Evolutionary conservation across 2,113 vertebrate genomes (phyloP).

Genomic region (Microcebus murinus): DNA sequence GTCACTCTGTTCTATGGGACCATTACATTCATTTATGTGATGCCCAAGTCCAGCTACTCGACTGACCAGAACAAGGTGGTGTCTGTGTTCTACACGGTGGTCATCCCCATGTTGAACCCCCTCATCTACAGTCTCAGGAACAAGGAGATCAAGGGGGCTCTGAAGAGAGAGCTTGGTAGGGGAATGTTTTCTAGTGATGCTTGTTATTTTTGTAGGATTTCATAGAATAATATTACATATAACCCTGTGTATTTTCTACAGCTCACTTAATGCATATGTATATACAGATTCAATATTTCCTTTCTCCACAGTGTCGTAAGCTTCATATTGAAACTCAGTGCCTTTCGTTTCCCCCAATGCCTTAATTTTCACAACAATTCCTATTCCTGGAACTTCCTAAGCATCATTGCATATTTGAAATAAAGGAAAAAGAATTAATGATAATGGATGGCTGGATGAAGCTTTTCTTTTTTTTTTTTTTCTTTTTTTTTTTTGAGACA

Average conservation of each 20-base stretch:
- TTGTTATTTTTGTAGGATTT: neutral
- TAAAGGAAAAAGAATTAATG: neutral
- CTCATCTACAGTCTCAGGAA: slow-evolving; percentile 59
- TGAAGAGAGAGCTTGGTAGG: slow-evolving; percentile 5
- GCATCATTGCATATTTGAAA: neutral
- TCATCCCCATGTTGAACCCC: no score
- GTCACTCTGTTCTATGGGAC: no score
- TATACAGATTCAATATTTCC: neutral
- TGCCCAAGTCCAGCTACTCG: no score
- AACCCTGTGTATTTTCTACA: neutral
- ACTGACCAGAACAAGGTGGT: no score
- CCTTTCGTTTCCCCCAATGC: neutral
- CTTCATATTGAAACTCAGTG: neutral
- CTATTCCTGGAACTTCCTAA: neutral
- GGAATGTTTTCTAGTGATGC: neutral
- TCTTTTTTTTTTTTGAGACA: no score
- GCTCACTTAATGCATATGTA: neutral
- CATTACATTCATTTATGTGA: no score
- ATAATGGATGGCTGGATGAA: neutral
- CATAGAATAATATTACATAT: neutral
- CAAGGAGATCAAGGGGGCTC: neutral
- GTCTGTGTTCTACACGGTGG: no score
- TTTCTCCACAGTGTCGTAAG: neutral
- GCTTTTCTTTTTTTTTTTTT: neutral
- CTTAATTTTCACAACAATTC: neutral